phyloP scores from a whole-genome alignment of 23 tunicate species.

The Oikopleura albicans region DNA sequence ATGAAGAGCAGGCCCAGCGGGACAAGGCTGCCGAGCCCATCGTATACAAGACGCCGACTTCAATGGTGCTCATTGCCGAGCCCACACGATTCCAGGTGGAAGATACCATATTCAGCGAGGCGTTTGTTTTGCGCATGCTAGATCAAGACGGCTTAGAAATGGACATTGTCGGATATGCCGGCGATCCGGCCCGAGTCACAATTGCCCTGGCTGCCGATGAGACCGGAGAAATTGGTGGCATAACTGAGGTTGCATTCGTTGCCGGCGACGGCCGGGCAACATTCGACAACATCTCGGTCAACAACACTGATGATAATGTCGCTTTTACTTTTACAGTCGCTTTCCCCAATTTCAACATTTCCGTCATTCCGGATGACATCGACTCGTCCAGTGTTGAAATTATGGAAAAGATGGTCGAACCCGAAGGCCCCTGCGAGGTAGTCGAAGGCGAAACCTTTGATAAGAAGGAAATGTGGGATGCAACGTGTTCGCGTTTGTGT shows the following conservation, averaged over 20 bases:
- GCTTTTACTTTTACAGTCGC: background rate
- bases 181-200: background rate
- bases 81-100: background rate
- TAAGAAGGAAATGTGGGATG: conserved; percentile 7
- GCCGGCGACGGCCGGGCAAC: background rate
- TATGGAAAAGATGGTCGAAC: background rate
- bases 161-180: background rate
- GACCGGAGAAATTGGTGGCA: background rate
- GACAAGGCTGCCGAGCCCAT: background rate
- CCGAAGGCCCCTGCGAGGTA: background rate
- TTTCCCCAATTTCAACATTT: background rate
- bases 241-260: background rate
- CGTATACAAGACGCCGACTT: background rate
- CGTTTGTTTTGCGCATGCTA: background rate
- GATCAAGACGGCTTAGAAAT: background rate
- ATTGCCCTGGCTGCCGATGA: background rate
- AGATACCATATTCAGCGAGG: background rate
- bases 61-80: background rate
- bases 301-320: background rate
- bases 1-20: background rate
- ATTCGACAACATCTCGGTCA: background rate
- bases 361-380: background rate
- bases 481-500: background rate
- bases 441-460: background rate
- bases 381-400: background rate